Base-by-base conservation (phyloP, 2,797 vertebrate species). In the Eospalax fontanierii region DNA sequence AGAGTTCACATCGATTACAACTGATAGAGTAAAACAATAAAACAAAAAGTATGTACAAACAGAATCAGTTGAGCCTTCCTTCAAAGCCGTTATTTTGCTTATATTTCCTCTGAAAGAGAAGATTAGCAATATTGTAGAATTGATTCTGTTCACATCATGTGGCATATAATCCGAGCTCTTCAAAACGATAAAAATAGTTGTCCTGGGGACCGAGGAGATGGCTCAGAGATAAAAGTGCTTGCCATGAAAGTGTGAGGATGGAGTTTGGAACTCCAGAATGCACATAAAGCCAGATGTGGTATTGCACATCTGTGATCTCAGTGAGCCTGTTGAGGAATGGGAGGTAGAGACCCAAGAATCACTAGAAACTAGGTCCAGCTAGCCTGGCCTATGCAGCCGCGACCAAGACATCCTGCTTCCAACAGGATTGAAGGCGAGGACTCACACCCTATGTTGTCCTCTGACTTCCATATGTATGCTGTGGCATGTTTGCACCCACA, bases 101-200 rank as follows among this genome's bases (percentile, higher is more conserved):
- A 1, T 50, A 54, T 57, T 81, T 95, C 65, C 21, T 80, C 6
- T 57, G 63, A 88, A 94, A 82, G 61, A 92, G 43, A n/a, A 92
- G 43, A n/a, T 92, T 85, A 61, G 10, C 74, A 66, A 80, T 87
- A 59, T 7, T 71, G 22, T 38, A 78, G 65, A 86, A 78, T 40
- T 68, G 24, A 78, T 78, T 92, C 76, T 78, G 46, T 88, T 90
- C 80, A 89, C 14, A 78, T n/a, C 7, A 19, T 38, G 50, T 76
- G 46, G 70, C 50, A 4, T 74, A 61, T 54, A 78, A 74, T 78
- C 76, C 65, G 59, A 94, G 18, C 83, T 70, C 63, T 61, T 80
- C 65, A 35, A 54, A 87, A 91, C 40, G 81, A 91, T 70, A 89
- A 93, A 93, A 90, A 76, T 89, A 93, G 81, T 91, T 89, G 63